Conservation (phyloP, 2,113 vertebrate genomes). For the Miniopterus natalensis region DNA sequence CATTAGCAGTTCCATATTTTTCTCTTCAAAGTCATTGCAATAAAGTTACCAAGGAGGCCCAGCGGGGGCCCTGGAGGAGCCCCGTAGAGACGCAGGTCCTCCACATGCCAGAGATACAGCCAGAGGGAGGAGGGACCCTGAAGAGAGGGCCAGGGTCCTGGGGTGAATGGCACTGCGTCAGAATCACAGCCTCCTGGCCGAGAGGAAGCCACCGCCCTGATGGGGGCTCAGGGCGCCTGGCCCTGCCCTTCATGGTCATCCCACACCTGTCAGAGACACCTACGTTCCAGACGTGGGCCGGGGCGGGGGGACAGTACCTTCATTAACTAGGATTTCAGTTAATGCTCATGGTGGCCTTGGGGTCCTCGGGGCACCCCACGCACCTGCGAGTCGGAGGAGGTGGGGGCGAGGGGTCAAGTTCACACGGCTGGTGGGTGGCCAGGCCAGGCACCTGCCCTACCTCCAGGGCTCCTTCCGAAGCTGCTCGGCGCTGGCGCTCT, state of each 20-base stretch:
- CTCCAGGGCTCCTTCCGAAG: neutral
- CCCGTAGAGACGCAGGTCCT: neutral
- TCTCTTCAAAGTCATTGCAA: neutral
- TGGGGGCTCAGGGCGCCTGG: fast-evolving
- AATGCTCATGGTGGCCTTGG: fast-evolving
- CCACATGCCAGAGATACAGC: neutral
- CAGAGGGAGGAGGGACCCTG: neutral
- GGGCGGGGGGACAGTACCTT: too few species aligned
- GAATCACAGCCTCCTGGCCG: fast-evolving
- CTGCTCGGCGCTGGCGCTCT: too few species aligned
- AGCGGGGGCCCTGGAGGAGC: slow-evolving; percentile 25
- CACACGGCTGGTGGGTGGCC: neutral
- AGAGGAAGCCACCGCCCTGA: fast-evolving
- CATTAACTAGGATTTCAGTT: fast-evolving
- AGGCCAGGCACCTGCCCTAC: fast-evolving
- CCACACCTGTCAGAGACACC: fast-evolving
- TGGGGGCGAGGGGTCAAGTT: neutral
- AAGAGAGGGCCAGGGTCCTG: neutral
- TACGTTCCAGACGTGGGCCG: too few species aligned
- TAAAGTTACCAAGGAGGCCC: slow-evolving; percentile 37
- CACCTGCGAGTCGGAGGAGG: too few species aligned
- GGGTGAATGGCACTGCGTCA: fast-evolving
- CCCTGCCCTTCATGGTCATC: neutral
- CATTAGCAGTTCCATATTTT: slow-evolving; percentile 70
- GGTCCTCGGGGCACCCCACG: fast-evolving